These are phyloP conservation scores for Pachyramphus minor DNA, from an alignment of 2,113 vertebrate species.

Conservation along the genomic window DNA sequence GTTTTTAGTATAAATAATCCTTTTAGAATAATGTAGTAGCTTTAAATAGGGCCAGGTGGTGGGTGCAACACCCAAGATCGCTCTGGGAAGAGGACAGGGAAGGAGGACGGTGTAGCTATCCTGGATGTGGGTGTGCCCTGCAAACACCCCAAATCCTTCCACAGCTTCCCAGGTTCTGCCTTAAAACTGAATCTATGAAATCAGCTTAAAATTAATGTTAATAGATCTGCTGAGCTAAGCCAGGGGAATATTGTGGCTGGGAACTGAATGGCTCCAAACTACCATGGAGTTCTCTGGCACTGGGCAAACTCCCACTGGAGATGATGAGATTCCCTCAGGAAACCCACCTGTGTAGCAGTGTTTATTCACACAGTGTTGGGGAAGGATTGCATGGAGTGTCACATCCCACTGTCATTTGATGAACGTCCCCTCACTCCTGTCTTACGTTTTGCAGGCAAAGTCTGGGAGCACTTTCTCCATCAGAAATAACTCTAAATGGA, in stretches of 20 bases:
- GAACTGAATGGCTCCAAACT: not conserved
- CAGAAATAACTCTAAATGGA: not conserved
- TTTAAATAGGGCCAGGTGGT: constrained; percentile 72
- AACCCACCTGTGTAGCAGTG: rapidly evolving
- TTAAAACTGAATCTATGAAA: not conserved
- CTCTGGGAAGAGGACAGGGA: not conserved
- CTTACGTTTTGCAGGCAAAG: not conserved
- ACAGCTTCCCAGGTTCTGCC: not conserved
- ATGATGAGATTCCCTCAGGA: not conserved
- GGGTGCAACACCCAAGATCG: constrained; percentile 19
- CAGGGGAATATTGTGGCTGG: not conserved
- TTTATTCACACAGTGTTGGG: rapidly evolving
- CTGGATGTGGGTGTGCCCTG: not conserved
- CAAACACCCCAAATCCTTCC: not conserved
- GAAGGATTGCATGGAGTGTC: rapidly evolving
- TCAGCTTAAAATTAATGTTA: not conserved
- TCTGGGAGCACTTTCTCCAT: not conserved
- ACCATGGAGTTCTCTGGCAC: rapidly evolving
- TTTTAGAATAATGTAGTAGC: constrained; percentile 63
- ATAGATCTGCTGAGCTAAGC: not conserved
- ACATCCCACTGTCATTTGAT: rapidly evolving
- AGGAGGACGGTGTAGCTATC: rapidly evolving
- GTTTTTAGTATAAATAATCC: constrained; percentile 70
- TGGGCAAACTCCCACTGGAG: not conserved
- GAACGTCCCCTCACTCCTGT: rapidly evolving